Evolutionary conservation across 2,113 vertebrate genomes (phyloP).

Genomic region (Vidua chalybeata): DNA sequence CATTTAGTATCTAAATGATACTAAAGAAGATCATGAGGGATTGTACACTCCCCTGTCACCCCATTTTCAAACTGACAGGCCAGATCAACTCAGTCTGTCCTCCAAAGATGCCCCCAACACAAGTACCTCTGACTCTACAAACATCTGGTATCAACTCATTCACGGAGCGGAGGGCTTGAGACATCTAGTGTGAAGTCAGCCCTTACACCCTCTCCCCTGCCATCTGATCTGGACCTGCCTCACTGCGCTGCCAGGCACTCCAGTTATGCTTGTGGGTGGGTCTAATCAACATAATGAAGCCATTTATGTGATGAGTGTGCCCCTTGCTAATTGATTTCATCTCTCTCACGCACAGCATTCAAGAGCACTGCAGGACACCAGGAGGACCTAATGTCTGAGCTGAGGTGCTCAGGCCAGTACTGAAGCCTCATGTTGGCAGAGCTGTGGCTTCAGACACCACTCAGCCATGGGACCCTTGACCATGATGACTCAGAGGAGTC

Average conservation of each 20-base stretch:
- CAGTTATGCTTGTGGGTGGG: neutral
- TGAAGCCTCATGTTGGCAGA: neutral
- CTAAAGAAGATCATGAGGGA: neutral
- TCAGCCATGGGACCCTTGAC: neutral
- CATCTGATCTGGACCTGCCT: neutral
- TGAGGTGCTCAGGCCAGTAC: neutral
- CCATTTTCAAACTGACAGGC: neutral
- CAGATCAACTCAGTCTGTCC: neutral
- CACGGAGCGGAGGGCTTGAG: accelerated
- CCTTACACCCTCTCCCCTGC: neutral
- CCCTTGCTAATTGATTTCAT: neutral
- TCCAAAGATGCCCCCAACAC: neutral
- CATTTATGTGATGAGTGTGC: neutral
- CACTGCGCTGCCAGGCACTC: neutral
- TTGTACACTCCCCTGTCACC: accelerated
- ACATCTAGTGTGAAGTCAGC: neutral
- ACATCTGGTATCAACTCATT: neutral
- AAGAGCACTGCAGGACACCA: neutral
- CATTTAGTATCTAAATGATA: neutral
- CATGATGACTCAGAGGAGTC: neutral
- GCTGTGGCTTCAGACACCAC: neutral
- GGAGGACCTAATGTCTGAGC: neutral
- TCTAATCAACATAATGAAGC: neutral
- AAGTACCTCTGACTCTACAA: neutral
- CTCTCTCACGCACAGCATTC: neutral